Conservation (phyloP, 2,797 vertebrate species). For the Hemitrygon akajei region DNA sequence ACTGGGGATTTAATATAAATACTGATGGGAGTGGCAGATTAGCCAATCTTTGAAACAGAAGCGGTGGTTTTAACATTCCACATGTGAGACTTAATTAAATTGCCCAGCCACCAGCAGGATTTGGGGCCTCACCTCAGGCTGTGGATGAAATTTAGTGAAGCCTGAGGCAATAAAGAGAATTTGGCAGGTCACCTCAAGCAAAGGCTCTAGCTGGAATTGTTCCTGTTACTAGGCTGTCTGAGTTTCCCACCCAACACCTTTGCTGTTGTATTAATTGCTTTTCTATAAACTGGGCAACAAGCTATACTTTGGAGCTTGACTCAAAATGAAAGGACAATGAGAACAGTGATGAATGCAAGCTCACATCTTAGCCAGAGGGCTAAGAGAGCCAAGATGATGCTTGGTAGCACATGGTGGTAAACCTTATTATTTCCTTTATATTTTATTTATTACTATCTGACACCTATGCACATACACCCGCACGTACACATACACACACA, state of each 20-base stretch:
- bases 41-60: background rate
- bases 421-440: background rate
- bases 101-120: background rate
- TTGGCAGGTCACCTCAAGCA: background rate
- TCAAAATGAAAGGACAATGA: background rate
- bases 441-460: background rate
- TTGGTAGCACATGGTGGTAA: no score
- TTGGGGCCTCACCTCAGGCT: background rate
- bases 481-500: no score
- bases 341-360: background rate
- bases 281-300: background rate
- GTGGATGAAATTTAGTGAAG: background rate
- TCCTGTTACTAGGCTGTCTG: background rate
- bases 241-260: background rate
- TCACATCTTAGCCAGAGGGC: background rate
- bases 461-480: no score
- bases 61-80: background rate
- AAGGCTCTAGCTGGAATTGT: background rate
- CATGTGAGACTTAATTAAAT: background rate
- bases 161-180: background rate
- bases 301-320: background rate
- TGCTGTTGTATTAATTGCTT: background rate
- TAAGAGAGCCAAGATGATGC: no score
- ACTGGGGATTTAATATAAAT: background rate
- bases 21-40: constrained; percentile 1